A percentile compares a stretch with the other conserved stretches of the same genome.
Conservation (phyloP, 2,888 invertebrate species). For the Machimus atricapillus region DNA sequence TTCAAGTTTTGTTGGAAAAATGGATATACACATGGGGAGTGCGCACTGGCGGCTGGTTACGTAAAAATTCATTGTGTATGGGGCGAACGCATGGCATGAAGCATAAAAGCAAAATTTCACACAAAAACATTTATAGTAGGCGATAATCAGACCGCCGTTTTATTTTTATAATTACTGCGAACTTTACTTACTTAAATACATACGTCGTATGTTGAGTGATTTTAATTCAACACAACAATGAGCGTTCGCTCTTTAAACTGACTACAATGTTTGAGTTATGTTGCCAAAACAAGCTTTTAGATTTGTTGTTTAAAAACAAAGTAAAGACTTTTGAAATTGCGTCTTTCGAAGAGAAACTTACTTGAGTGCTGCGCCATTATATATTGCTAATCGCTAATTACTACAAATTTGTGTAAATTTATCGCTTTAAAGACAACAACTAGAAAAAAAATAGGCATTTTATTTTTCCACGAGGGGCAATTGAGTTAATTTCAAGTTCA, state of each 20-base stretch:
- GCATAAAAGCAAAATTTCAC: conserved; percentile 7
- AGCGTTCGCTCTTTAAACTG: background rate
- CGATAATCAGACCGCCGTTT: background rate
- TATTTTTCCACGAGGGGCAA: background rate
- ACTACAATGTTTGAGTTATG: background rate
- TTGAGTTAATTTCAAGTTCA: background rate
- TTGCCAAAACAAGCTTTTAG: background rate
- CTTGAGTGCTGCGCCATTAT: background rate
- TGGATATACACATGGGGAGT: background rate
- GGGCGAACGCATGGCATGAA: background rate
- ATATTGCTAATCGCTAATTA: background rate
- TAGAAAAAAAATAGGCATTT: background rate
- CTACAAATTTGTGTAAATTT: background rate
- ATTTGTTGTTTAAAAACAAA: background rate
- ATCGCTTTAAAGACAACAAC: background rate
- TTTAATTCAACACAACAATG: background rate
- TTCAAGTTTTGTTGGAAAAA: background rate
- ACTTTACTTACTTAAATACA: background rate
- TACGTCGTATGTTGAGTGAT: background rate
- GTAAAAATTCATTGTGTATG: conserved; percentile 18
- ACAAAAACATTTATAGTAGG: background rate
- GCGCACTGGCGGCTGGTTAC: conserved; percentile 10
- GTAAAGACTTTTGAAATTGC: background rate
- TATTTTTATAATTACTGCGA: background rate
- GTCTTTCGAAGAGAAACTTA: background rate